These are phyloP conservation scores for Euura lappo DNA, from an alignment of 1,140 invertebrate species.

Conservation along the genomic window DNA sequence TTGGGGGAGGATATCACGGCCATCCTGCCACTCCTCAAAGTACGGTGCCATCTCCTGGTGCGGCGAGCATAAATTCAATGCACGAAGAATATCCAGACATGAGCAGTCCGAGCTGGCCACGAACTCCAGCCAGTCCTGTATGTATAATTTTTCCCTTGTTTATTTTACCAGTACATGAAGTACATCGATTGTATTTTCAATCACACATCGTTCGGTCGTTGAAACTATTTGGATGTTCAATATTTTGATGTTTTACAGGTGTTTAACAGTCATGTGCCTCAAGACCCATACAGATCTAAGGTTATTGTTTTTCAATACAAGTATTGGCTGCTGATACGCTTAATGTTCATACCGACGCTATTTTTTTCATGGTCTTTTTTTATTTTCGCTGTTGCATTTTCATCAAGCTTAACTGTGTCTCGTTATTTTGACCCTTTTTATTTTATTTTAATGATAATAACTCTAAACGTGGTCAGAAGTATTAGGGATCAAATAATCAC, in stretches of 20 bases:
- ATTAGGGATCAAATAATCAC: neutral
- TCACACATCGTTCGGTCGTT: conserved; percentile 8
- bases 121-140: conserved; percentile 90
- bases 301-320: conserved; percentile 59
- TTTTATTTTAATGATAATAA: neutral
- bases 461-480: neutral
- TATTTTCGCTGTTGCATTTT: neutral
- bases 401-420: neutral
- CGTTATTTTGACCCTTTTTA: neutral
- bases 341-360: neutral
- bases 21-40: conserved; percentile 77
- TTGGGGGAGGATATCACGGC: conserved; percentile 63
- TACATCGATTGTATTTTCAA: conserved; percentile 10
- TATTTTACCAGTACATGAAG: conserved; percentile 12
- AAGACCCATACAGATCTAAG: conserved; percentile 88
- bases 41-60: conserved; percentile 80
- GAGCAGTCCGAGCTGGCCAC: conserved; percentile 84
- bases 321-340: conserved; percentile 16
- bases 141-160: conserved; percentile 44
- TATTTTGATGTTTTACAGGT: conserved; percentile 73
- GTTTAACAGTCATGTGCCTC: conserved; percentile 90
- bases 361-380: neutral
- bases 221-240: conserved; percentile 44
- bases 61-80: conserved; percentile 79
- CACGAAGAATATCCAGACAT: conserved; percentile 92